Percentiles rank a stretch among this genome's conserved stretches.
Evolutionary conservation across 2,113 vertebrate genomes (phyloP).

Genomic region (Pardalotus punctatus): DNA sequence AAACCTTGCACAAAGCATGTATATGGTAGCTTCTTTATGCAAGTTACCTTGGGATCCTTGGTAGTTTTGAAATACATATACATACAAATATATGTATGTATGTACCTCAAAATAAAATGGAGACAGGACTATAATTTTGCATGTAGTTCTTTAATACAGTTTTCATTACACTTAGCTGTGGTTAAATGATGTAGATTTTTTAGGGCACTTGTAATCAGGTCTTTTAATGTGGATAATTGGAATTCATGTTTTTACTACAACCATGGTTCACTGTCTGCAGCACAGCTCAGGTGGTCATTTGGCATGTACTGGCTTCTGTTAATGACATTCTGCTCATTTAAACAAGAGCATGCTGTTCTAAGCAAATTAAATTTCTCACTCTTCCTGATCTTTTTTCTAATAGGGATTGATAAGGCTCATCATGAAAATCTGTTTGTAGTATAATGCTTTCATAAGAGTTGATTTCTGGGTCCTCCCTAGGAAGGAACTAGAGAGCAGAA

Average conservation of each 20-base stretch:
- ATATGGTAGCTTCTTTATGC: not conserved
- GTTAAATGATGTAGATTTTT: not conserved
- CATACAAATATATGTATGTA: not conserved
- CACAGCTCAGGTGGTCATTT: not conserved
- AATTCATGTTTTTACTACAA: not conserved
- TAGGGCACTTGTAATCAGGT: not conserved
- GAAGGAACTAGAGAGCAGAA: not conserved
- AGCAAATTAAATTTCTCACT: conserved; percentile 4
- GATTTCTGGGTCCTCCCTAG: not conserved
- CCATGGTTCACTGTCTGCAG: not conserved
- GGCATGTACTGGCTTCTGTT: not conserved
- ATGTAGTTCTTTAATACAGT: not conserved
- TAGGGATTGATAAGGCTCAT: not conserved
- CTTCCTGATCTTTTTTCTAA: not conserved
- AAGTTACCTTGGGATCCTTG: not conserved
- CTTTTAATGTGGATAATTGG: not conserved
- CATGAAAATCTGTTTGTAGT: not conserved
- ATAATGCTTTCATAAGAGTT: not conserved
- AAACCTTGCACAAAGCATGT: not conserved
- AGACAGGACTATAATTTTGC: not conserved
- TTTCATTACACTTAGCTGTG: not conserved
- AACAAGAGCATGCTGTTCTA: conserved; percentile 1
- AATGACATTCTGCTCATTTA: conserved; percentile 11
- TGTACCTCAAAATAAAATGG: not conserved
- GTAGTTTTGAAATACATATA: not conserved